Conservation (phyloP, 2,888 invertebrate species). For the Acrobasis consociella region DNA sequence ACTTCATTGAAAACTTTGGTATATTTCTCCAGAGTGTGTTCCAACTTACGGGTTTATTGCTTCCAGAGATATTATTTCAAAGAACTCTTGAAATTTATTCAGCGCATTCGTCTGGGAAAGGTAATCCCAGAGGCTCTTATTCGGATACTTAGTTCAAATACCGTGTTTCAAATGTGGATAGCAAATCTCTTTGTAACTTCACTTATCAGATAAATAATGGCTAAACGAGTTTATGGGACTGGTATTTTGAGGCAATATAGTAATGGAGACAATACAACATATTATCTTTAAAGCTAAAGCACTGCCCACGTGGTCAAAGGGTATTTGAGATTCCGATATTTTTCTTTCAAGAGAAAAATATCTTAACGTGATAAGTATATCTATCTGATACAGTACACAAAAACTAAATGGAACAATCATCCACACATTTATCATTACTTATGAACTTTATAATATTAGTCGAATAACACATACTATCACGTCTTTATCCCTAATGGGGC, state of each 20-base stretch:
- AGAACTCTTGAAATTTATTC: slow-evolving; percentile 75
- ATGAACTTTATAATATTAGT: too few species aligned
- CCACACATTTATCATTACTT: too few species aligned
- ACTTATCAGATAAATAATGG: slow-evolving; percentile 18
- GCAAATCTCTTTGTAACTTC: slow-evolving; percentile 40
- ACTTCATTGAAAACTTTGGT: slow-evolving; percentile 70
- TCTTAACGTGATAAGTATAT: too few species aligned
- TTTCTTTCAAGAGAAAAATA: too few species aligned
- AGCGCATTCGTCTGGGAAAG: slow-evolving; percentile 64
- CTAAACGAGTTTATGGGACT: neutral
- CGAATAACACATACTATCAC: too few species aligned
- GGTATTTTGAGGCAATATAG: neutral
- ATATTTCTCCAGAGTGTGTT: slow-evolving; percentile 71
- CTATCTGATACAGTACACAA: too few species aligned
- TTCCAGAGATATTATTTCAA: slow-evolving; percentile 78
- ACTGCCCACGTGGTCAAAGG: too few species aligned
- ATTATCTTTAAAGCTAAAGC: too few species aligned
- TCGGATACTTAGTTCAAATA: slow-evolving; percentile 72
- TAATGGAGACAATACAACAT: too few species aligned
- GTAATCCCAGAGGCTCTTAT: slow-evolving; percentile 72
- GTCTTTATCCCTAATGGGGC: too few species aligned
- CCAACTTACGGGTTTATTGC: slow-evolving; percentile 79
- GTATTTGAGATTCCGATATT: too few species aligned
- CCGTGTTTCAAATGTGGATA: slow-evolving; percentile 47
- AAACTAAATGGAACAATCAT: too few species aligned